Percentiles rank a stretch among this genome's conserved stretches.
phyloP scores from a whole-genome alignment of 2,888 invertebrate species.

The Seladonia tumulorum region DNA sequence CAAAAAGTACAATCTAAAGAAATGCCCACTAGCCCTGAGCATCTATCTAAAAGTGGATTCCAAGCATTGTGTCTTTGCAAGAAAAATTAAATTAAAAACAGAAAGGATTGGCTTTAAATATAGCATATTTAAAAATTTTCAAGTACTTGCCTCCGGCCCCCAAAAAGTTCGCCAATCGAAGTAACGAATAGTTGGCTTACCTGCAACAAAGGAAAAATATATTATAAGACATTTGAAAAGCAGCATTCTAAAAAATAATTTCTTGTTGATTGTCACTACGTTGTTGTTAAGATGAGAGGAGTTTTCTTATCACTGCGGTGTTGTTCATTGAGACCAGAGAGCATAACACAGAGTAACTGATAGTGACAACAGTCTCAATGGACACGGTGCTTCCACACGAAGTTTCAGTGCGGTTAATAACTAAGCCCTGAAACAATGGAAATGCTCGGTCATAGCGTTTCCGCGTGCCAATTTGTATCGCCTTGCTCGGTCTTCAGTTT shows the following conservation, averaged over 20 bases:
- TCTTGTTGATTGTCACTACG: background rate
- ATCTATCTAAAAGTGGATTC: too few species aligned
- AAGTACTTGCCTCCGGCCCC: background rate
- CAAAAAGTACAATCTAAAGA: too few species aligned
- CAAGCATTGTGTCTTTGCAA: background rate
- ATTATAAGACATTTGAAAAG: background rate
- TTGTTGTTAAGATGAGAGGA: background rate
- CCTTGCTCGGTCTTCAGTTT: slow-evolving; percentile 23
- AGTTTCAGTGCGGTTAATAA: slow-evolving; percentile 67
- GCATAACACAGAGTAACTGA: slow-evolving; percentile 6
- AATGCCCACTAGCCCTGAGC: too few species aligned
- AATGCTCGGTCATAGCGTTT: slow-evolving; percentile 43
- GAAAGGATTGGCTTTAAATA: too few species aligned
- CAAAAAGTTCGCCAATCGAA: background rate
- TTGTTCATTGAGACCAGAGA: background rate
- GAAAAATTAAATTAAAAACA: too few species aligned
- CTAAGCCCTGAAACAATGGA: slow-evolving; percentile 68
- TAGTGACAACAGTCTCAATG: slow-evolving; percentile 38
- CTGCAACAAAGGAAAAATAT: background rate
- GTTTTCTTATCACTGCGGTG: background rate
- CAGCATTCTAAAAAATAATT: background rate
- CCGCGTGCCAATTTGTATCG: slow-evolving; percentile 52
- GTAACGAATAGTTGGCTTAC: background rate
- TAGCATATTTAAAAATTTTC: background rate
- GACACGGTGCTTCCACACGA: slow-evolving; percentile 20